Base-by-base conservation (phyloP, 92 coral and sea anemone species). In the Bergia puertoricense region DNA sequence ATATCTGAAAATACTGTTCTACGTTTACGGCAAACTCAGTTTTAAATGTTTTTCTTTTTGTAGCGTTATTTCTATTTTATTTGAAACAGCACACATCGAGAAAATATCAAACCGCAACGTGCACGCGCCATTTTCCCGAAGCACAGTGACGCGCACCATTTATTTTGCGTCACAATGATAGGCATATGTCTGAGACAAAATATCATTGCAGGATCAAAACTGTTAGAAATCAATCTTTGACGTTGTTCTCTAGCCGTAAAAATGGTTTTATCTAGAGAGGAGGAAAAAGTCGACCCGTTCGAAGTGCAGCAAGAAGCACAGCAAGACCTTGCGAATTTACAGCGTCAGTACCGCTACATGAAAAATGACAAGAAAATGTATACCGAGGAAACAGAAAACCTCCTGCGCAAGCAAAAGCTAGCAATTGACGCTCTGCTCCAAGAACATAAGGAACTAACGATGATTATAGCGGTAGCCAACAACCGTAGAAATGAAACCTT, bases 251-350 rank as follows among this genome's bases (percentile, higher is more conserved):
- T 14, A 84, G 30, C 68, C 22, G 4, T 40, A 51, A 84, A 69
- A 46, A 84, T 84, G 87, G 87, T 69, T 71, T 84, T 84, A 77
- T 85, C 88, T 84, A 91, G 93, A 74, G 98, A 95, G 14, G 98
- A 95, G 80, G 98, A 95, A 5, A 93, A 91, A 85, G 91, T 91
- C 10, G 98, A 95, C 85, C 94, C 98, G 5, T 75, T 86, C 62
- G 98, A 97, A 74, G 98, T 90, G 1, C 98, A 88, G 83, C 94
- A 94, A 8, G 99, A 97, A 74, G 93, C 94, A 18, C 97, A 95
- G 69, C 96, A 94, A 71, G 99, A 97, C 30, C 91, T 97, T 39
- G 92, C 94, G 22, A 86, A 89, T 56, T 88, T 97, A 22, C 98
- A 94, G 56, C 93, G 96, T 16, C 95, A 94, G 81, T 94, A 95